These are phyloP conservation scores for western clawed frog (Xenopus tropicalis) DNA, from an alignment of 2,113 vertebrate genomes.

Conservation along the genomic window DNA sequence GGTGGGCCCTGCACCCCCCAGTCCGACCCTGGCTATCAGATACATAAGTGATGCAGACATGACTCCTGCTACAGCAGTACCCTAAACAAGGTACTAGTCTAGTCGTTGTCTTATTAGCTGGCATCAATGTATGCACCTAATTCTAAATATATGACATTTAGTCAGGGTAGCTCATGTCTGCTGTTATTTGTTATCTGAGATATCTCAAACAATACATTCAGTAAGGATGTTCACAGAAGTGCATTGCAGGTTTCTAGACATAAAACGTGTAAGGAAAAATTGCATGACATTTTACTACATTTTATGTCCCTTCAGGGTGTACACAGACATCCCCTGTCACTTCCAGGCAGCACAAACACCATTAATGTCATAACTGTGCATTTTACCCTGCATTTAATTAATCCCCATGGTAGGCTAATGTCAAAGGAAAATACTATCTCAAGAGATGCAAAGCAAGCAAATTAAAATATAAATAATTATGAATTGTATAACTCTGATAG, in stretches of 20 bases:
- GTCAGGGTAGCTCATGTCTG: not conserved
- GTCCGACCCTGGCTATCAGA: too few species aligned
- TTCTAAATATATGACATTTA: not conserved
- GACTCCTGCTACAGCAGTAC: too few species aligned
- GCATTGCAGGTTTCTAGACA: not conserved
- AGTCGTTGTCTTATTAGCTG: too few species aligned
- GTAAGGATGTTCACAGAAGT: constrained; percentile 5
- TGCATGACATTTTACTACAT: not conserved
- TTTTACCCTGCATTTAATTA: constrained; percentile 15
- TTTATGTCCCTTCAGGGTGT: constrained; percentile 4
- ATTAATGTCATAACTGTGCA: constrained; percentile 8
- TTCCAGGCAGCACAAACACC: not conserved
- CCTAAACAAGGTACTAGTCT: too few species aligned
- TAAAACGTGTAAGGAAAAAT: not conserved
- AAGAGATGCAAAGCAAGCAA: constrained; percentile 1
- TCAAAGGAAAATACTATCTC: constrained; percentile 1
- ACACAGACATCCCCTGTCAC: not conserved
- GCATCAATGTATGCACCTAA: not conserved
- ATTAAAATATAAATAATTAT: not conserved
- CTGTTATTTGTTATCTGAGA: constrained; percentile 6
- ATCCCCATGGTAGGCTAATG: constrained; percentile 16
- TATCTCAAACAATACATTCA: not conserved
- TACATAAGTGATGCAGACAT: too few species aligned
- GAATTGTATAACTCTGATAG: too few species aligned
- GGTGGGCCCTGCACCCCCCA: too few species aligned